These are phyloP conservation scores for Opisthograptis luteolata DNA, from an alignment of 2,888 invertebrate genomes.

Conservation along the genomic window DNA sequence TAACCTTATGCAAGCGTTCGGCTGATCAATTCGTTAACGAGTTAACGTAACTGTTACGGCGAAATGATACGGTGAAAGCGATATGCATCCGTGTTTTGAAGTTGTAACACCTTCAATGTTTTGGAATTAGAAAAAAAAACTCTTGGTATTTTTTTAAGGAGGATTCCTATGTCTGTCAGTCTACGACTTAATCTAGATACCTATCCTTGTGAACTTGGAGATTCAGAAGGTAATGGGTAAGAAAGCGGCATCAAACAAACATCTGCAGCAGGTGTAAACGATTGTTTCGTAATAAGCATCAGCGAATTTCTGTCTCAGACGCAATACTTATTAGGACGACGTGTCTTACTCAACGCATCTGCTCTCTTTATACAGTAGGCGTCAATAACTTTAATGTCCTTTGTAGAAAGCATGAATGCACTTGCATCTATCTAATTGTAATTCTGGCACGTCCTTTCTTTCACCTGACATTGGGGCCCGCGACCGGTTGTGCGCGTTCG, in stretches of 20 bases:
- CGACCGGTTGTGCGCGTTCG: constrained; percentile 58
- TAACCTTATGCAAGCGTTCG: constrained; percentile 73
- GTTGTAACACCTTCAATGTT: constrained; percentile 29
- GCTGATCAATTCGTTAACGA: constrained; percentile 54
- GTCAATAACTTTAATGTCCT: constrained; percentile 3
- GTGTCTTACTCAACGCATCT: no score
- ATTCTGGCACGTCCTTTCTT: constrained; percentile 66
- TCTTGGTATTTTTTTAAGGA: no score
- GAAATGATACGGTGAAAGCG: constrained; percentile 70
- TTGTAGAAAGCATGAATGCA: constrained; percentile 29
- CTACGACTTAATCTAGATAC: no score
- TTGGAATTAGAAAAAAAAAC: no score
- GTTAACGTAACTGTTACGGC: constrained; percentile 71
- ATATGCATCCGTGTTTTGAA: constrained; percentile 50
- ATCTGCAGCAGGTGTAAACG: no score
- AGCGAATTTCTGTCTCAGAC: no score
- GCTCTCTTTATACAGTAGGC: no score
- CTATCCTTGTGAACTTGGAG: no score
- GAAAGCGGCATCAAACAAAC: no score
- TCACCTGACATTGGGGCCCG: constrained; percentile 78
- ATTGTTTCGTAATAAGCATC: not conserved
- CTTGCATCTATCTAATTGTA: constrained; percentile 51
- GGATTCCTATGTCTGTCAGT: no score
- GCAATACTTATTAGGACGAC: no score
- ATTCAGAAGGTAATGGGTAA: no score